Evolutionary conservation across 2,797 vertebrate species (phyloP).

Genomic region (Danio albolineatus): DNA sequence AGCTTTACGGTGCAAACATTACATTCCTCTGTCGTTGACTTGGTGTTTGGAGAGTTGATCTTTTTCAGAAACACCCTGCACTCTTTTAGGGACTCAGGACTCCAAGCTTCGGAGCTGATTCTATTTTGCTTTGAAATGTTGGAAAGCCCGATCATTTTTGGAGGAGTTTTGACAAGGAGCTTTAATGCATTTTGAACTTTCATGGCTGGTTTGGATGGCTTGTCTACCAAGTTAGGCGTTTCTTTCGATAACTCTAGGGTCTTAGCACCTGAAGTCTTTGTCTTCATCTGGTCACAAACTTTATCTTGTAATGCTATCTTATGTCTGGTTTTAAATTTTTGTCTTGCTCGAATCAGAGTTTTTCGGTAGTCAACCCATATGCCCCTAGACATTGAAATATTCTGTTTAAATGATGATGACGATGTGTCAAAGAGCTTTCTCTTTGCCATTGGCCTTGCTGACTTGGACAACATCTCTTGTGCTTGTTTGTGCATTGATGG

Average conservation of each 20-base stretch:
- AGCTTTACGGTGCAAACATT: slow-evolving; percentile 81
- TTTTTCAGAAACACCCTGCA: slow-evolving; percentile 96
- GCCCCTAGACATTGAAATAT: slow-evolving; percentile 18
- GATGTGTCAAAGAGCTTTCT: slow-evolving; percentile 65
- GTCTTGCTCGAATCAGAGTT: slow-evolving; percentile 70
- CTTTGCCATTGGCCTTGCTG: slow-evolving; percentile 74
- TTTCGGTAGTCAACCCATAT: slow-evolving; percentile 52
- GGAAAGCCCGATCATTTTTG: slow-evolving; percentile 70
- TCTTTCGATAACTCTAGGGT: slow-evolving; percentile 22
- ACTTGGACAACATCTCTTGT: slow-evolving; percentile 77
- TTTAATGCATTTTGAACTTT: slow-evolving; percentile 53
- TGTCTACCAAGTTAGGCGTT: slow-evolving; percentile 7
- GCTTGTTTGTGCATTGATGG: slow-evolving; percentile 82
- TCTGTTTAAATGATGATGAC: slow-evolving; percentile 14
- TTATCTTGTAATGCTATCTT: slow-evolving; percentile 48
- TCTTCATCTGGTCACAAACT: slow-evolving; percentile 26
- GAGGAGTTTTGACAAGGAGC: slow-evolving; percentile 58
- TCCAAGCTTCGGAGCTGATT: slow-evolving; percentile 82
- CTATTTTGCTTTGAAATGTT: slow-evolving; percentile 71
- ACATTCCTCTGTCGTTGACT: slow-evolving; percentile 73
- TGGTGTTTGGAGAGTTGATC: slow-evolving; percentile 87
- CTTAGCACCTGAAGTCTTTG: slow-evolving; percentile 28
- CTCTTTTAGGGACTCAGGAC: slow-evolving; percentile 88
- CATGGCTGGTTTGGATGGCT: neutral
- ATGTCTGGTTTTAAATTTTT: slow-evolving; percentile 70